These are phyloP conservation scores for Oedothorax gibbosus DNA, from an alignment of 1,140 invertebrate genomes.

Conservation along the genomic window DNA sequence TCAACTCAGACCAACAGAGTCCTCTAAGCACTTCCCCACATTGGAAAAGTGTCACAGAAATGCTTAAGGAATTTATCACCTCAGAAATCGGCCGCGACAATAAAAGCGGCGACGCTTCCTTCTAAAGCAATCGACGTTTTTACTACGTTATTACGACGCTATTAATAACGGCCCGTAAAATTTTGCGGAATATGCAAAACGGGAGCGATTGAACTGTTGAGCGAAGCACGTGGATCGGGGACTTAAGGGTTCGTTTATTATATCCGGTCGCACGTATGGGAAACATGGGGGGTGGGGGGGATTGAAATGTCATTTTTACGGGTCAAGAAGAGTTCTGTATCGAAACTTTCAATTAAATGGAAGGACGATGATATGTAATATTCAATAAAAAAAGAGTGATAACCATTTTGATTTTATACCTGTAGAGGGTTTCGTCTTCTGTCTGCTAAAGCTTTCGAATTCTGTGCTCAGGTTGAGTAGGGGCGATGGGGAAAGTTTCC, in stretches of 20 bases:
- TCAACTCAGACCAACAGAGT: not conserved
- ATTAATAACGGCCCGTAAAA: slow-evolving; percentile 42
- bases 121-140: slow-evolving; percentile 7
- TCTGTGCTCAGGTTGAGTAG: no score
- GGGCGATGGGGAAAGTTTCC: no score
- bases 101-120: not conserved
- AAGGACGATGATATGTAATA: no score
- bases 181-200: slow-evolving; percentile 1
- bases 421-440: no score
- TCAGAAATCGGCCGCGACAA: not conserved
- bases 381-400: no score
- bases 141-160: not conserved
- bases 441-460: no score
- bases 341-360: no score
- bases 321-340: not conserved
- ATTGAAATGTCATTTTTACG: not conserved
- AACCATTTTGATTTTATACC: no score
- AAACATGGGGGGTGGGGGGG: not conserved
- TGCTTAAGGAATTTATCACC: slow-evolving; percentile 27
- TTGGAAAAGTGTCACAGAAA: not conserved
- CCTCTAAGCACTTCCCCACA: not conserved
- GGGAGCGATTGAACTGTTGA: slow-evolving; percentile 33
- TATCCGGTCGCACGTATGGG: not conserved
- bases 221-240: not conserved
- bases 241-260: not conserved